These are phyloP conservation scores for Porites evermanni DNA, from an alignment of 92 coral and sea anemone species.

Conservation along the genomic window DNA sequence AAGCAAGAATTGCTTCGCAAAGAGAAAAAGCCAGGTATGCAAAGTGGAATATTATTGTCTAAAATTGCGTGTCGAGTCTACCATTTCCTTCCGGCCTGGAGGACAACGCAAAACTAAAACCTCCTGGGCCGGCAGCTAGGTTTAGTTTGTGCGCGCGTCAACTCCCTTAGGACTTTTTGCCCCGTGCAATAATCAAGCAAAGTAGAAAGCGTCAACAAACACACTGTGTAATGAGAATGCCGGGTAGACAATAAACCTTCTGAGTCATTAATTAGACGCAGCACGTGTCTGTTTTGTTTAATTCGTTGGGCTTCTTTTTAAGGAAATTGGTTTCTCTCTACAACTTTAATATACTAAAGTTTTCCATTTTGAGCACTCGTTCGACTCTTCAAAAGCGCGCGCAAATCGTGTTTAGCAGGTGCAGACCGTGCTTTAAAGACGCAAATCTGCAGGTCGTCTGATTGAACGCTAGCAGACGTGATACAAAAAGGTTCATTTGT, in stretches of 20 bases:
- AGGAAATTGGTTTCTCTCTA: slow-evolving; percentile 13
- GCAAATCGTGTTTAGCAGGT: not conserved
- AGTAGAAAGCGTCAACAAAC: not conserved
- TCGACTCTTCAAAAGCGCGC: not conserved
- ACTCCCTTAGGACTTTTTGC: not conserved
- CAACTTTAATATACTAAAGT: not conserved
- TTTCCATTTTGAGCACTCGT: not conserved
- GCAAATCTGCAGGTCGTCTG: no score
- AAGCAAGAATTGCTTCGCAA: no score
- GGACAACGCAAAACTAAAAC: not conserved
- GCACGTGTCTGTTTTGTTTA: slow-evolving; percentile 26
- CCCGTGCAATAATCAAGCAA: not conserved
- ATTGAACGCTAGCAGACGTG: not conserved
- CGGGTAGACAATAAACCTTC: slow-evolving; percentile 1
- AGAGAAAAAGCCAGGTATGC: no score
- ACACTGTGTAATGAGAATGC: not conserved
- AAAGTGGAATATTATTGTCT: no score
- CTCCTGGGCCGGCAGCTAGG: not conserved
- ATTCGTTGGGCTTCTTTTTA: not conserved
- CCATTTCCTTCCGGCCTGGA: not conserved
- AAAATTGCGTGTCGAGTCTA: no score
- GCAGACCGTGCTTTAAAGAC: not conserved
- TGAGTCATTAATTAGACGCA: slow-evolving; percentile 13
- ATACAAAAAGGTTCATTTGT: slow-evolving; percentile 1
- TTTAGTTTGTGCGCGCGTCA: not conserved